Evolutionary conservation across 2,797 vertebrate species (phyloP).

Genomic region (Protonibea diacanthus): DNA sequence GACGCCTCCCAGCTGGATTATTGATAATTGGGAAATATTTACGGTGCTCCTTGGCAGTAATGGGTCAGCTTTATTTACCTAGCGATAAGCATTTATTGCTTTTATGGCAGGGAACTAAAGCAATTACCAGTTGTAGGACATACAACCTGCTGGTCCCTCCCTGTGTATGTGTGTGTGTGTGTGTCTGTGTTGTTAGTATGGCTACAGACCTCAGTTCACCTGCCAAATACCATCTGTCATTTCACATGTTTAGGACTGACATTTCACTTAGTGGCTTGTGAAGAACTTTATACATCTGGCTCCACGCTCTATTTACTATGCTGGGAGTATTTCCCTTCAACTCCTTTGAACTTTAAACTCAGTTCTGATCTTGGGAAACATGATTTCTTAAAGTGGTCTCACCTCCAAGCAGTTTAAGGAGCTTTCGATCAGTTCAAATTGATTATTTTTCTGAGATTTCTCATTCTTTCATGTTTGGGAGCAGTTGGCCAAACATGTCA

Average conservation of each 20-base stretch:
- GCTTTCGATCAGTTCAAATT: background rate
- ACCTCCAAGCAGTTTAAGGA: background rate
- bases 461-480: background rate
- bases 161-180: constrained; percentile 44
- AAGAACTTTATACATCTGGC: constrained; percentile 32
- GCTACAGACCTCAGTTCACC: constrained; percentile 42
- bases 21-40: constrained; percentile 81
- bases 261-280: constrained; percentile 19
- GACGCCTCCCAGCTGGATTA: constrained; percentile 67
- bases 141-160: constrained; percentile 54
- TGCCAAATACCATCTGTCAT: constrained; percentile 50
- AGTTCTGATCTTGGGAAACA: constrained; percentile 7
- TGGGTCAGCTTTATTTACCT: constrained; percentile 74
- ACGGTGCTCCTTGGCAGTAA: constrained; percentile 67
- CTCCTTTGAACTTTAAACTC: background rate
- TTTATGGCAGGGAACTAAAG: constrained; percentile 76
- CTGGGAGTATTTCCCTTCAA: constrained; percentile 6
- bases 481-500: too few species aligned
- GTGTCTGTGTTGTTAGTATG: constrained; percentile 7
- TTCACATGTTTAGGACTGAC: constrained; percentile 24
- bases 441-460: background rate
- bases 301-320: constrained; percentile 8
- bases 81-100: constrained; percentile 78
- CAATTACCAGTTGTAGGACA: constrained; percentile 69
- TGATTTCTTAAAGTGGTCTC: background rate